Evolutionary conservation across 1,140 invertebrate species (phyloP).

Genomic region (Apocrypta bakeri): DNA sequence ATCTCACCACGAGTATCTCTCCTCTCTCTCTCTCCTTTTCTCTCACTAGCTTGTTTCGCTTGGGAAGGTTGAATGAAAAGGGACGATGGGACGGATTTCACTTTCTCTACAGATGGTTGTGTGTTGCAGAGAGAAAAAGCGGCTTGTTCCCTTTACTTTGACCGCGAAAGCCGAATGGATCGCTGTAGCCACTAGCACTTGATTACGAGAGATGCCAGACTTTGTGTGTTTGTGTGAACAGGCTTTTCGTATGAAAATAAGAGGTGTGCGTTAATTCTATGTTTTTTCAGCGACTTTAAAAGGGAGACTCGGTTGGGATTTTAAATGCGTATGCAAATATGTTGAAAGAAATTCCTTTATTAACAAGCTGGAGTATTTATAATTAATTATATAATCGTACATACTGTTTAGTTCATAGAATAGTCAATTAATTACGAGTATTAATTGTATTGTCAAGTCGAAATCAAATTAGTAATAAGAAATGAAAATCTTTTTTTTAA

Average conservation of each 20-base stretch:
- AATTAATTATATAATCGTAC: too few relatives aligned
- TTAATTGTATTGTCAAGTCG: too few relatives aligned
- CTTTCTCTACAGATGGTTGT: conserved; percentile 13
- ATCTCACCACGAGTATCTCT: conserved; percentile 43
- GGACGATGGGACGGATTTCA: conserved; percentile 45
- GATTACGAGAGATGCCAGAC: conserved; percentile 6
- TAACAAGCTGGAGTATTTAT: too few relatives aligned
- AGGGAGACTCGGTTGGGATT: not conserved
- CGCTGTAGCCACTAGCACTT: not conserved
- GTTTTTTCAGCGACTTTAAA: not conserved
- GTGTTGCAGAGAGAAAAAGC: not conserved
- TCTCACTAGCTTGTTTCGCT: not conserved
- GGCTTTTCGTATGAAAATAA: not conserved
- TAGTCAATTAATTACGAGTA: too few relatives aligned
- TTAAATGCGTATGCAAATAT: too few relatives aligned
- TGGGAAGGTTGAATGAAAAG: conserved; percentile 16
- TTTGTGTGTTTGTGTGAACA: not conserved
- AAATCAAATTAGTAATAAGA: too few relatives aligned
- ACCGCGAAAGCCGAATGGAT: conserved; percentile 24
- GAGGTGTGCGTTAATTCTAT: not conserved
- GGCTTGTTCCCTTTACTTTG: conserved; percentile 30
- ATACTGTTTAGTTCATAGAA: too few relatives aligned
- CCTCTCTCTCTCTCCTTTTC: not conserved
- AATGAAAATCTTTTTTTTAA: too few relatives aligned
- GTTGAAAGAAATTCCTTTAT: too few relatives aligned